phyloP scores from a whole-genome alignment of 1,140 invertebrate species.

The Orius laevigatus region DNA sequence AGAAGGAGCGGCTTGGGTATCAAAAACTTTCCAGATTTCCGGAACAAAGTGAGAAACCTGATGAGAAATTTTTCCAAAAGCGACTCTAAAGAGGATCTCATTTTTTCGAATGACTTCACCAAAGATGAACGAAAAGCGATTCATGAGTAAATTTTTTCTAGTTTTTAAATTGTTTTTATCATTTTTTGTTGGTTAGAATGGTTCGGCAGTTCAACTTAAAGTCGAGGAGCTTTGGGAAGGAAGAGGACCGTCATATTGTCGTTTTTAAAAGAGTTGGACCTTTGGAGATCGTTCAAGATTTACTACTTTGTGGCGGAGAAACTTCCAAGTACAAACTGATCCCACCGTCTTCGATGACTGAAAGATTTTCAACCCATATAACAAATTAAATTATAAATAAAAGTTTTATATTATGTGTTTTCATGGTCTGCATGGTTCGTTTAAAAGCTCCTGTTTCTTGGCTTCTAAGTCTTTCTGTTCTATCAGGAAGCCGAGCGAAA shows the following conservation, averaged over 20 bases:
- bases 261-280: constrained; percentile 29
- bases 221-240: constrained; percentile 37
- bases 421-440: not conserved
- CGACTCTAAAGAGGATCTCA: constrained; percentile 36
- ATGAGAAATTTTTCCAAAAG: constrained; percentile 33
- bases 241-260: constrained; percentile 29
- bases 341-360: constrained; percentile 18
- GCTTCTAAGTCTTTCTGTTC: not conserved
- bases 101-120: constrained; percentile 49
- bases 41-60: constrained; percentile 7
- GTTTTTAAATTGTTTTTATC: constrained; percentile 5
- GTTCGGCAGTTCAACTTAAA: constrained; percentile 32
- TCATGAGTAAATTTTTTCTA: constrained; percentile 34
- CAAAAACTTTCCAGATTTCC: constrained; percentile 18
- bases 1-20: constrained; percentile 26
- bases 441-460: not conserved
- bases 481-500: not conserved
- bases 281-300: constrained; percentile 25
- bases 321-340: constrained; percentile 29
- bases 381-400: not conserved
- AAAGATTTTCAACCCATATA: not conserved
- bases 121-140: constrained; percentile 51
- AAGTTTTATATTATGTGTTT: not conserved
- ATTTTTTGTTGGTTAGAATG: constrained; percentile 21
- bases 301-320: constrained; percentile 25